Conservation (phyloP, 2,113 vertebrate genomes). For the Uropsilus gracilis region DNA sequence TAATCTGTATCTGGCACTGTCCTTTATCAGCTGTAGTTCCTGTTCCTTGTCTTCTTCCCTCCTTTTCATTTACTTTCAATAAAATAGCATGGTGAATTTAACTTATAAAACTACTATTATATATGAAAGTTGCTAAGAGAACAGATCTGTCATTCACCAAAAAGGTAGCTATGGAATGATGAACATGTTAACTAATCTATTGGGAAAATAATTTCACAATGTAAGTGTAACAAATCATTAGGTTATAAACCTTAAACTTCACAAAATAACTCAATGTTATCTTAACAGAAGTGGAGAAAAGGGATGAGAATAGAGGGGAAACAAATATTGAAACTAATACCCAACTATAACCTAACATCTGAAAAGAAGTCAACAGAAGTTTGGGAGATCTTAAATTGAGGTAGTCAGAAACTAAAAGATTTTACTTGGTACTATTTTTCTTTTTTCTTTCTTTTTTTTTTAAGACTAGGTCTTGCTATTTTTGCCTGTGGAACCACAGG, state of each 20-base stretch:
- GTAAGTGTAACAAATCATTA: neutral
- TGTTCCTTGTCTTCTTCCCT: too few species aligned
- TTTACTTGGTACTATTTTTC: neutral
- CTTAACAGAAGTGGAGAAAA: neutral
- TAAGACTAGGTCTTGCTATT: too few species aligned
- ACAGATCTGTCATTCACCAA: neutral
- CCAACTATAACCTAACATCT: neutral
- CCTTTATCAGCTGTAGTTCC: too few species aligned
- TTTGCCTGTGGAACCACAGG: too few species aligned
- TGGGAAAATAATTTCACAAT: neutral
- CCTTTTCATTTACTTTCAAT: too few species aligned
- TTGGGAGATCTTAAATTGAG: neutral
- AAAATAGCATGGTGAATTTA: neutral
- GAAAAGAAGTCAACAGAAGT: neutral
- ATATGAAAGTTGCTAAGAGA: neutral
- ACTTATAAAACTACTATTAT: neutral
- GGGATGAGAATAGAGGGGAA: rapidly evolving
- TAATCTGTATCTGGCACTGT: too few species aligned
- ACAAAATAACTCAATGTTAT: neutral
- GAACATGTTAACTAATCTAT: neutral
- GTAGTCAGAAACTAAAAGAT: neutral
- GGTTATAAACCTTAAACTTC: neutral
- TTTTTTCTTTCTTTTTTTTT: too few species aligned
- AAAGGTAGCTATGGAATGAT: neutral
- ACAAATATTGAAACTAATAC: neutral